Percentiles rank a stretch among this genome's conserved stretches.
Conservation (phyloP, 2,888 invertebrate species). For the Latrodectus hesperus region DNA sequence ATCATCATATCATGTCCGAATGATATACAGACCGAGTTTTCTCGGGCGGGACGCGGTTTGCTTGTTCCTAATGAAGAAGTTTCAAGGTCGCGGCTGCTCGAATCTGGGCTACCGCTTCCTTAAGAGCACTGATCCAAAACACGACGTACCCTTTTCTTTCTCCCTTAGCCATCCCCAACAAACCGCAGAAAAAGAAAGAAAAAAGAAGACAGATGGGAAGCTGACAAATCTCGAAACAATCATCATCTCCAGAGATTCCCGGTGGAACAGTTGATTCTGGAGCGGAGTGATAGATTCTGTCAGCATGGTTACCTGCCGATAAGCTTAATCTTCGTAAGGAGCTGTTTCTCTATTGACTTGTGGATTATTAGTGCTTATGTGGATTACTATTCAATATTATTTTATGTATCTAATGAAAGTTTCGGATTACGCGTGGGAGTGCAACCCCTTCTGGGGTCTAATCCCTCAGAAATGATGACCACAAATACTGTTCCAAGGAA, state of each 20-base stretch:
- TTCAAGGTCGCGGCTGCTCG: constrained; percentile 59
- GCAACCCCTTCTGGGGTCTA: neutral
- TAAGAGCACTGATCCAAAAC: constrained; percentile 68
- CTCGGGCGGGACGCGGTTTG: constrained; percentile 37
- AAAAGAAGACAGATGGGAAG: constrained; percentile 17
- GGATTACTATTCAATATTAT: constrained; percentile 15
- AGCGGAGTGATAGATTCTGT: neutral
- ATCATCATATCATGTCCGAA: constrained; percentile 32
- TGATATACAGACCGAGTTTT: constrained; percentile 38
- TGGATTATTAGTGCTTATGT: neutral
- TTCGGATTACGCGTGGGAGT: constrained; percentile 14
- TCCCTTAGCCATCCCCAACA: constrained; percentile 4
- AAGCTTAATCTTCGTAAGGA: neutral
- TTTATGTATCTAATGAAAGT: constrained; percentile 1
- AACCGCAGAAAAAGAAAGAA: constrained; percentile 30
- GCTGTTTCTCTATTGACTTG: neutral
- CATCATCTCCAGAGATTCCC: neutral
- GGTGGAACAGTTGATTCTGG: neutral
- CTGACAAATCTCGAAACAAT: neutral
- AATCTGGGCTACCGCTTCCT: constrained; percentile 65
- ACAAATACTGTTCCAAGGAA: neutral
- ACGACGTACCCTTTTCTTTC: constrained; percentile 42
- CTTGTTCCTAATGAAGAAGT: constrained; percentile 65
- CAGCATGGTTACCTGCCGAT: neutral
- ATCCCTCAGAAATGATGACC: constrained; percentile 21